phyloP scores from a whole-genome alignment of 2,888 invertebrate genomes.

The Caenorhabditis sp. region DNA sequence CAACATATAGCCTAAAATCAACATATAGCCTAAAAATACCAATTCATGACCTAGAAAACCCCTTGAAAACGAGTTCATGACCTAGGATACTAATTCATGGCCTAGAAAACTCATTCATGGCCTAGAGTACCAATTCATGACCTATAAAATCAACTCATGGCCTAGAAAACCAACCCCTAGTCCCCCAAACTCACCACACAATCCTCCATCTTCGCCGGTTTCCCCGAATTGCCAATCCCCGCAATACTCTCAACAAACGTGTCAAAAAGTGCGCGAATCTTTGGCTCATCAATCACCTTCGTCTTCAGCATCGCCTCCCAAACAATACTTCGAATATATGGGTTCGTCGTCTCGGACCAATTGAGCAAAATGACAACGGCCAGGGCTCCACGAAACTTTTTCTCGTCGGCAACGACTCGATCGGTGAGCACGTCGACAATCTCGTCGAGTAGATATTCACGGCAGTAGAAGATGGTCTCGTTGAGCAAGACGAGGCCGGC shows the following conservation, averaged over 20 bases:
- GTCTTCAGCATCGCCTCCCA: constrained; percentile 5
- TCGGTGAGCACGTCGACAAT: constrained; percentile 10
- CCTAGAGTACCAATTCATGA: no score
- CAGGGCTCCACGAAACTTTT: constrained; percentile 4
- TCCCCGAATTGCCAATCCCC: background rate
- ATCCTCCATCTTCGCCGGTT: background rate
- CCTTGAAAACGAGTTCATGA: background rate
- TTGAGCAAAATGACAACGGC: background rate
- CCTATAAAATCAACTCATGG: no score
- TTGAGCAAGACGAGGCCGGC: background rate
- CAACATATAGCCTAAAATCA: background rate
- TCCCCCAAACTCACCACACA: background rate
- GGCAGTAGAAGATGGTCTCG: constrained; percentile 10
- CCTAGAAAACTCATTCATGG: background rate
- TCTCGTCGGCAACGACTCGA: constrained; percentile 4
- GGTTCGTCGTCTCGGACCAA: background rate
- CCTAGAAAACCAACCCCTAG: no score
- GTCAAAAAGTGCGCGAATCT: constrained; percentile 1
- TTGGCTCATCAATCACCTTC: constrained; percentile 6
- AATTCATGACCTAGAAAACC: no score
- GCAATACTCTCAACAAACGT: background rate
- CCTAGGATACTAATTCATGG: no score
- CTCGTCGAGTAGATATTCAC: constrained; percentile 15
- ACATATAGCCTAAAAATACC: background rate
- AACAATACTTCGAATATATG: background rate